Evolutionary conservation across 2,797 vertebrate genomes (phyloP), one percentile per base, ranked within the genome.

Genomic region (Odontamblyopus rebecca): DNA sequence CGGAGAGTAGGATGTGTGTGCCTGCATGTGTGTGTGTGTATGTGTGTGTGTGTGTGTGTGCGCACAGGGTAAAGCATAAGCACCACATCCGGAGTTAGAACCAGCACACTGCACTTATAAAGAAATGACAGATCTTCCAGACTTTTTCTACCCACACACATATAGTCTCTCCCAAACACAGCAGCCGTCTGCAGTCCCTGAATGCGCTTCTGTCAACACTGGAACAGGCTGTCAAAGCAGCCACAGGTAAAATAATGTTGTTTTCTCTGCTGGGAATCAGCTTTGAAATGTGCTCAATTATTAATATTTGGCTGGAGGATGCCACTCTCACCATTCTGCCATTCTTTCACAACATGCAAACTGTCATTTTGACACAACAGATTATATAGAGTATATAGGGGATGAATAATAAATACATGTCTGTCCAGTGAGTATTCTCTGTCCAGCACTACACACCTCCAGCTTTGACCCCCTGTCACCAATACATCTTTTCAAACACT

Each of bases 161-260:
- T 62, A 56, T 66, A 73, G 69, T 69, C 64, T 61, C 71, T 61
- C 38, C 61, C 74, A 83, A 60, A 81, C 80, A 77, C 62, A 6
- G 74, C 69, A 68, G 64, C 65, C 72, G 71, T 77, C 70, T 67
- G 77, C 60, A 23, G 81, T 80, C 74, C 80, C 77, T 76, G 73
- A 84, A 79, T 89, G 79, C 61, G 44, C 82, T 84, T 83, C 81
- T 88, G 88, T 90, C 88, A 91, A 80, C 78, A 73, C 71, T 76
- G 29, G 56, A 87, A 68, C 80, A 83, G 85, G 75, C 89, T 89
- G 89, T 90, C 88, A 89, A 84, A 91, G 78, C 76, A 86, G 85
- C 81, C 83, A 85, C 86, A 89, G 89, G 88, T 91, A 91, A 87
- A 89, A 85, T 84, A 88, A 88, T 83, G 71, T 82, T 86, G 74